Evolutionary conservation across 2,113 vertebrate species (phyloP).

Genomic region (Syrrhaptes paradoxus): DNA sequence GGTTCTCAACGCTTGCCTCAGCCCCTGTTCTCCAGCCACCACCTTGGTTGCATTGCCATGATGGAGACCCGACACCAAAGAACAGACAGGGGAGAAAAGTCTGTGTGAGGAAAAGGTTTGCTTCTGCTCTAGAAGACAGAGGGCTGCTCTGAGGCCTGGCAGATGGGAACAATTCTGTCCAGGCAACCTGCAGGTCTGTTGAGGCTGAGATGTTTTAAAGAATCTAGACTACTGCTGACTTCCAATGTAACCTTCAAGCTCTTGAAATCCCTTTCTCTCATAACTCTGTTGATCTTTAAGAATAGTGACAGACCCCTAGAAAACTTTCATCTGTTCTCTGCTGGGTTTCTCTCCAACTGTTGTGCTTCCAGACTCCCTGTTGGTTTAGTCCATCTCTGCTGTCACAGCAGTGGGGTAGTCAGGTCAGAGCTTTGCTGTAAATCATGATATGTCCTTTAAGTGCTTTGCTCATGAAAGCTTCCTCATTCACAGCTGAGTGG

Average conservation of each 20-base stretch:
- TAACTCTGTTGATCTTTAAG: not conserved
- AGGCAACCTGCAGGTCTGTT: not conserved
- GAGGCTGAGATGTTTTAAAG: not conserved
- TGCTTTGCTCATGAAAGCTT: not conserved
- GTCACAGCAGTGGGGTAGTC: no score
- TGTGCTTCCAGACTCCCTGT: fast-evolving
- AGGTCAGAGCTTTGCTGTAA: not conserved
- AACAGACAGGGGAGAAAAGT: not conserved
- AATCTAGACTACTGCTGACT: not conserved
- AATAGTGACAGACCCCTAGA: not conserved
- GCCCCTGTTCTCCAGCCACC: not conserved
- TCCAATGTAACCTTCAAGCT: not conserved
- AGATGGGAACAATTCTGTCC: not conserved
- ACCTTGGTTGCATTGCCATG: not conserved
- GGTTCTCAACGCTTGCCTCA: fast-evolving
- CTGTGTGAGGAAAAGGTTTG: fast-evolving
- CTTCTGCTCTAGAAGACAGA: not conserved
- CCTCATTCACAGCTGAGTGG: not conserved
- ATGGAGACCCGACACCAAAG: not conserved
- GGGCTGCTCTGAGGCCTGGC: not conserved
- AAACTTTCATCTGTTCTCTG: not conserved
- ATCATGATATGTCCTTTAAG: not conserved
- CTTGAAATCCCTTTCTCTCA: not conserved
- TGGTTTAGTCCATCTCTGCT: not conserved
- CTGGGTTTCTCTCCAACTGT: not conserved